Conservation (phyloP, 2,888 invertebrate species). For the Serripes groenlandicus region DNA sequence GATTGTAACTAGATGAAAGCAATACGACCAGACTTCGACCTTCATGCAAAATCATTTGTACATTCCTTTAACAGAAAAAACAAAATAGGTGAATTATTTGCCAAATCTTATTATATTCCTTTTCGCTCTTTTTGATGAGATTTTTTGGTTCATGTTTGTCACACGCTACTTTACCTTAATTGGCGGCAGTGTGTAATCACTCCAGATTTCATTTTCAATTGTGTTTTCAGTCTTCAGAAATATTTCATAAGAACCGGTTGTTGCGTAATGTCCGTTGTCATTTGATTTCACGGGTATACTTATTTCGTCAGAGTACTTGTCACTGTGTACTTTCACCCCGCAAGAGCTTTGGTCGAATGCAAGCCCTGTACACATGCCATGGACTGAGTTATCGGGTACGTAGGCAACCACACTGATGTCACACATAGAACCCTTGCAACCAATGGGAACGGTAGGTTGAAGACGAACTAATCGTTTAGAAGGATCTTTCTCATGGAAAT, state of each 20-base stretch:
- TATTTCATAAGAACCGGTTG: neutral
- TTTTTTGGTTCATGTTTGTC: too few relatives aligned
- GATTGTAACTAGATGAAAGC: too few relatives aligned
- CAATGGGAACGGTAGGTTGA: neutral
- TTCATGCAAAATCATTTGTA: too few relatives aligned
- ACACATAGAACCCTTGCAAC: neutral
- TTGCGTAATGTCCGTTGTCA: slow-evolving; percentile 1
- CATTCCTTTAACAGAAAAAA: too few relatives aligned
- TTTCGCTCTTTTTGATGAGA: too few relatives aligned
- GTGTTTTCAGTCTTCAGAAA: slow-evolving; percentile 3
- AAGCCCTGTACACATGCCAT: neutral
- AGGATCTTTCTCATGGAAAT: neutral
- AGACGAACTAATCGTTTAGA: neutral
- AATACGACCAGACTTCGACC: too few relatives aligned
- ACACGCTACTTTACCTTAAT: slow-evolving; percentile 4
- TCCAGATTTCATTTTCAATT: neutral
- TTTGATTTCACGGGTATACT: neutral
- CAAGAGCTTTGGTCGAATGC: neutral
- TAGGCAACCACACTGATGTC: neutral
- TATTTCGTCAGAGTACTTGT: neutral
- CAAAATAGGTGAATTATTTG: too few relatives aligned
- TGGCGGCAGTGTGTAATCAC: neutral
- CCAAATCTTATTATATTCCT: too few relatives aligned
- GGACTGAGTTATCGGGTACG: neutral
- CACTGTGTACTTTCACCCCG: neutral